Conservation (phyloP, 1,140 invertebrate species). For the Trachymyrmex cornetzi region DNA sequence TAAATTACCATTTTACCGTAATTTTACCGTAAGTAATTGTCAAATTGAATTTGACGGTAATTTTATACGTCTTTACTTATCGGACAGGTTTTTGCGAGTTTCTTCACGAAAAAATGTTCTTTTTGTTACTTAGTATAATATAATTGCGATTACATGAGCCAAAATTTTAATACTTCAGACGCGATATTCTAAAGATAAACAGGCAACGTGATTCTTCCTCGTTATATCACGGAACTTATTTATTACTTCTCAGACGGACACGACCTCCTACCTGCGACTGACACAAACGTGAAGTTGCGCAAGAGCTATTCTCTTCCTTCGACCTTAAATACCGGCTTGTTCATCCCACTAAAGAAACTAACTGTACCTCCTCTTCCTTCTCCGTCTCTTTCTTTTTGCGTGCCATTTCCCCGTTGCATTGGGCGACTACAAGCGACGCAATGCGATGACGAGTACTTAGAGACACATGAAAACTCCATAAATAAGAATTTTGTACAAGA, state of each 20-base stretch:
- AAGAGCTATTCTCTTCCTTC: slow-evolving; percentile 59
- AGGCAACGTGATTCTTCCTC: neutral
- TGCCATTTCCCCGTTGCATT: slow-evolving; percentile 21
- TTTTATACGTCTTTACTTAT: neutral
- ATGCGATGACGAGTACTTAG: neutral
- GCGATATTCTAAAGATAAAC: neutral
- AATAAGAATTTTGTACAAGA: neutral
- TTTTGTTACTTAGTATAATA: neutral
- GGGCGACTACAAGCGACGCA: neutral
- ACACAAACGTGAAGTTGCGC: slow-evolving; percentile 61
- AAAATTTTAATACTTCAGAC: neutral
- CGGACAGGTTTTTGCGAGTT: neutral
- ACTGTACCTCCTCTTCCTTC: slow-evolving; percentile 38
- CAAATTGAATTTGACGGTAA: too few relatives aligned
- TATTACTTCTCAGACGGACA: slow-evolving; percentile 77
- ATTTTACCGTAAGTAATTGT: too few relatives aligned
- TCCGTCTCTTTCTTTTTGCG: slow-evolving; percentile 41
- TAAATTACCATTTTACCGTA: too few relatives aligned
- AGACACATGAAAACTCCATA: slow-evolving; percentile 5
- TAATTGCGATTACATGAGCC: neutral
- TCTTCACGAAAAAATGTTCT: neutral
- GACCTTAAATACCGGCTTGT: slow-evolving; percentile 70
- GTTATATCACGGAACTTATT: slow-evolving; percentile 73
- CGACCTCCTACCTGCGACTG: slow-evolving; percentile 77
- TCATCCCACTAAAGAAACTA: slow-evolving; percentile 53